Evolutionary conservation across 2,888 invertebrate species (phyloP).

Genomic region (Scaptomyza cyrtandrae): DNA sequence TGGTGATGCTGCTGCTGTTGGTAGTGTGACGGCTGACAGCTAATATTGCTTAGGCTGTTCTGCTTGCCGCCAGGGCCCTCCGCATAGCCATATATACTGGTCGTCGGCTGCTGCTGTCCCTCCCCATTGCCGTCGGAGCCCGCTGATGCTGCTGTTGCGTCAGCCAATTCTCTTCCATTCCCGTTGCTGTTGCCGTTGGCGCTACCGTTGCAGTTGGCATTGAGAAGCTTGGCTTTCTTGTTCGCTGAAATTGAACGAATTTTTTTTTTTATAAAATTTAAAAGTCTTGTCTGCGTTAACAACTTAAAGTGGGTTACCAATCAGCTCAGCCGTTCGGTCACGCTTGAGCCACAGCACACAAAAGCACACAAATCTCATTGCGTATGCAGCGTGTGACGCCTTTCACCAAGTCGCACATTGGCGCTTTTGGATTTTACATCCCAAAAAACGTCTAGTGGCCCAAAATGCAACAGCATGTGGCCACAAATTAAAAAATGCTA

Average conservation of each 20-base stretch:
- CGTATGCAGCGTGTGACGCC: slow-evolving; percentile 65
- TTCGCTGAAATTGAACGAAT: slow-evolving; percentile 85
- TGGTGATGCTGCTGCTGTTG: slow-evolving; percentile 67
- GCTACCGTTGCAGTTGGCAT: slow-evolving; percentile 64
- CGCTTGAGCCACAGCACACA: slow-evolving; percentile 46
- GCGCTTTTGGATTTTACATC: too few species aligned
- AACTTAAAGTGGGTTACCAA: slow-evolving; percentile 70
- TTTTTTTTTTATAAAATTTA: slow-evolving; percentile 81
- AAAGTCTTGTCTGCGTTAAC: slow-evolving; percentile 45
- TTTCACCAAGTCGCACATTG: slow-evolving; percentile 53
- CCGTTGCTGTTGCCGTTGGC: slow-evolving; percentile 23
- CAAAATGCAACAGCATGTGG: too few species aligned
- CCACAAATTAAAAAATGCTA: too few species aligned
- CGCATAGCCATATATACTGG: slow-evolving; percentile 61
- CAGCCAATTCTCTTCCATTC: slow-evolving; percentile 17
- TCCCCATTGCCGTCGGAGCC: slow-evolving; percentile 30
- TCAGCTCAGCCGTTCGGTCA: slow-evolving; percentile 66
- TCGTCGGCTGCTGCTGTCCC: slow-evolving; percentile 28
- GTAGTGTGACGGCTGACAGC: slow-evolving; percentile 49
- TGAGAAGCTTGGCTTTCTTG: slow-evolving; percentile 85
- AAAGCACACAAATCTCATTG: slow-evolving; percentile 46
- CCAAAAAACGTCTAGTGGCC: too few species aligned
- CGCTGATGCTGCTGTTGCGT: slow-evolving; percentile 24
- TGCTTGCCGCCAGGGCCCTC: slow-evolving; percentile 53
- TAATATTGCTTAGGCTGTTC: slow-evolving; percentile 49